These are phyloP conservation scores for Collichthys lucidus DNA, from an alignment of 2,113 vertebrate species.

Conservation along the genomic window DNA sequence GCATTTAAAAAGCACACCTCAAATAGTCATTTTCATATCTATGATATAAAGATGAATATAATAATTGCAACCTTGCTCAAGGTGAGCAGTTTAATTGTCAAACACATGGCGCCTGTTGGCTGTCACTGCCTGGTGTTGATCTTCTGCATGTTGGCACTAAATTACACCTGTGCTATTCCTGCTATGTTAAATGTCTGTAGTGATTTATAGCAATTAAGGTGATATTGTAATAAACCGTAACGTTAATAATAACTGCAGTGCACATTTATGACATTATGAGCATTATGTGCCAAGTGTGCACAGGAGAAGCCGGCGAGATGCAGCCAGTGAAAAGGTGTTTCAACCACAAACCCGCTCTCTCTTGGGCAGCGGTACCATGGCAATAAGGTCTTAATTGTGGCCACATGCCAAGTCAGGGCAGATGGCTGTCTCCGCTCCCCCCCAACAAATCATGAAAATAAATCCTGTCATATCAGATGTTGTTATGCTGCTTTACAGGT, in stretches of 20 bases:
- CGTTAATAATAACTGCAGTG: neutral
- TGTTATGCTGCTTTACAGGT: constrained; percentile 14
- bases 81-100: constrained; percentile 22
- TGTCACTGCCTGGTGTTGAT: neutral
- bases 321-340: constrained; percentile 30
- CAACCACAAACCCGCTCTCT: constrained; percentile 4
- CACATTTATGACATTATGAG: neutral
- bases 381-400: constrained; percentile 43
- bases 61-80: constrained; percentile 31
- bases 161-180: neutral
- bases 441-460: constrained; percentile 38
- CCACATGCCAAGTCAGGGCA: constrained; percentile 45
- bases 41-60: neutral
- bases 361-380: constrained; percentile 6
- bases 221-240: neutral
- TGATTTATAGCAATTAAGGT: neutral
- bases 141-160: neutral
- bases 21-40: neutral
- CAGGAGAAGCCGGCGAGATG: constrained; percentile 7
- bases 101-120: constrained; percentile 3
- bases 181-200: neutral
- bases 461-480: constrained; percentile 20
- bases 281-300: constrained; percentile 25
- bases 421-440: constrained; percentile 48
- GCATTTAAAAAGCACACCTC: no score